Base-by-base conservation (phyloP, 2,888 invertebrate genomes). In the Dryadula phaetusa region DNA sequence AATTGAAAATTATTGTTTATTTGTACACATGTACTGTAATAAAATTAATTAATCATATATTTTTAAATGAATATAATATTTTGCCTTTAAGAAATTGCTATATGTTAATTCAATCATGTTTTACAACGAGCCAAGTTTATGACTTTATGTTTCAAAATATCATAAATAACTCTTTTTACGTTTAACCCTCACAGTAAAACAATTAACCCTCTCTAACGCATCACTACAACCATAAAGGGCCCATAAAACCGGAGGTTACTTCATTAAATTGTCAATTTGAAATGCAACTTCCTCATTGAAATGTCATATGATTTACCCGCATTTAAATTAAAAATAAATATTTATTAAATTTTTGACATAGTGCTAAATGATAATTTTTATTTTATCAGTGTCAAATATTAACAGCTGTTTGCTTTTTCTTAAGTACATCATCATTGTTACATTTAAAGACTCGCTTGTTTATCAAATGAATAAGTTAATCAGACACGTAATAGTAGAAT, bases 201-300 rank as follows among this genome's bases (percentile, higher is more conserved):
- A 22, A 8, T 40, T 56, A 22, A 56, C 56, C 56, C 56, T 22
- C 22, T 46, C 16, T 40, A 40, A 40, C 22, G 40, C 22, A 40
- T 25, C 22, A 40, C 40, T 22, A 40, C 22, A 56, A 25, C 10
- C 22, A 40, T 40, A 40, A 37, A 56, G 14, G 40, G 37, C 8
- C 44, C 4, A 47, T 53, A 63, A 58, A 60, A 28, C 42, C 12
- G 3, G 28, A 10, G 42, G 28, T 16, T 28, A 58, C 20, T 32
- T 14, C 42, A 46, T 62, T 60, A 53, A 49, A 60, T 62, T 49
- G 42, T 44, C 47, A 47, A 66, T 46, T 62, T 56, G 56, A 60
- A 66, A 34, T 34, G 53, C 14, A 52, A 66, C 66, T 66, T 66
- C 54, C 47, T 61, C 61, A 62, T 62, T 54, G 34, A 56, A 61